Conservation (phyloP, 2,888 invertebrate species). For the Xiphydria camelus region DNA sequence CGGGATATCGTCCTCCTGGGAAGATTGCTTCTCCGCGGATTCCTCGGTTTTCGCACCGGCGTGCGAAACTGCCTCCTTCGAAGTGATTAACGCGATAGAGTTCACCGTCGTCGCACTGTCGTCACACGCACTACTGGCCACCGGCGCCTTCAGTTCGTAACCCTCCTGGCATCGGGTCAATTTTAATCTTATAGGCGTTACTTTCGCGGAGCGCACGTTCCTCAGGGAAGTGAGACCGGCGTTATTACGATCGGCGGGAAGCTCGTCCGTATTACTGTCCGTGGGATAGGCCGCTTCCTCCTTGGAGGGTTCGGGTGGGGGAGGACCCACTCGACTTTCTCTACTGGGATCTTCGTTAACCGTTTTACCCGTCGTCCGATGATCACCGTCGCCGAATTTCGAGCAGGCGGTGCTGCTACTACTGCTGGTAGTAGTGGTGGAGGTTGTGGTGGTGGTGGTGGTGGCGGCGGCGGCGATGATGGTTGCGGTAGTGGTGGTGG, state of each 20-base stretch:
- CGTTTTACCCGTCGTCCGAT: constrained; percentile 13
- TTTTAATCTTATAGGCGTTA: constrained; percentile 83
- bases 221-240: constrained; percentile 58
- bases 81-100: constrained; percentile 12
- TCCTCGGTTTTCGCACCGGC: constrained; percentile 62
- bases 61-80: constrained; percentile 1
- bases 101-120: constrained; percentile 21
- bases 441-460: too few species aligned
- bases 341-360: constrained; percentile 14
- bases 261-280: constrained; percentile 26
- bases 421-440: too few species aligned
- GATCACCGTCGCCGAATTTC: constrained; percentile 5
- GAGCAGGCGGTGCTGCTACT: too few species aligned
- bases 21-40: constrained; percentile 35
- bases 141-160: constrained; percentile 60
- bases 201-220: constrained; percentile 68
- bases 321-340: constrained; percentile 39
- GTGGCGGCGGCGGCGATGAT: too few species aligned
- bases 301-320: constrained; percentile 16
- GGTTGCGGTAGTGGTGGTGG: background rate
- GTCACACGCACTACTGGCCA: constrained; percentile 30
- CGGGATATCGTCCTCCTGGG: constrained; percentile 31
- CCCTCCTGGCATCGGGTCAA: constrained; percentile 80
- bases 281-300: constrained; percentile 12
- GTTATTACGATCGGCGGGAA: constrained; percentile 52